These are phyloP conservation scores for Heterochromis multidens DNA, from an alignment of 2,113 vertebrate species.

Conservation along the genomic window DNA sequence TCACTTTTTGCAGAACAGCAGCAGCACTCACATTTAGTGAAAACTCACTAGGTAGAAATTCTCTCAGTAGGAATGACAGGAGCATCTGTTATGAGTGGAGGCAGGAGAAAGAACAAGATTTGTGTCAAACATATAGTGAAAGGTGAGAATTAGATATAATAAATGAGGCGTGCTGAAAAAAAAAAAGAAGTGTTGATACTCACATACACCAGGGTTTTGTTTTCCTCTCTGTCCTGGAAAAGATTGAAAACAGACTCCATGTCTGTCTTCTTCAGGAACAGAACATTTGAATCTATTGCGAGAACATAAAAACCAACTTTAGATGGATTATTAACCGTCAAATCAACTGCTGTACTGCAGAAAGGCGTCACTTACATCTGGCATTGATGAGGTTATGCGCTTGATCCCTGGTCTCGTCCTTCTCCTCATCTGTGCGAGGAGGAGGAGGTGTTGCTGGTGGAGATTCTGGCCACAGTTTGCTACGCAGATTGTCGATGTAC, in stretches of 20 bases:
- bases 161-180: background rate
- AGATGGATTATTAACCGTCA: background rate
- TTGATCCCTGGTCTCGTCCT: conserved; percentile 54
- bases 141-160: background rate
- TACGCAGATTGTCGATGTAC: conserved; percentile 63
- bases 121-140: background rate
- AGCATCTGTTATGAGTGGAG: conserved; percentile 57
- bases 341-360: background rate
- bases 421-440: conserved; percentile 61
- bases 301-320: background rate
- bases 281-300: conserved; percentile 60
- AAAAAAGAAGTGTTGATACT: conserved; percentile 35
- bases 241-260: conserved; percentile 70
- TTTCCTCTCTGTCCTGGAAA: conserved; percentile 74
- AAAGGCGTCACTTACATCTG: conserved; percentile 53
- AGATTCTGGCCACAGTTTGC: conserved; percentile 63
- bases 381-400: conserved; percentile 67
- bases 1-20: conserved; percentile 50
- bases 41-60: conserved; percentile 65
- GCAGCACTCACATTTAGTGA: conserved; percentile 29
- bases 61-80: conserved; percentile 63
- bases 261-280: conserved; percentile 68
- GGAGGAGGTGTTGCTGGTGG: background rate
- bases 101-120: background rate
- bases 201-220: conserved; percentile 77